Conservation (phyloP, 1,140 invertebrate genomes). For the Dinothrombium tinctorium region DNA sequence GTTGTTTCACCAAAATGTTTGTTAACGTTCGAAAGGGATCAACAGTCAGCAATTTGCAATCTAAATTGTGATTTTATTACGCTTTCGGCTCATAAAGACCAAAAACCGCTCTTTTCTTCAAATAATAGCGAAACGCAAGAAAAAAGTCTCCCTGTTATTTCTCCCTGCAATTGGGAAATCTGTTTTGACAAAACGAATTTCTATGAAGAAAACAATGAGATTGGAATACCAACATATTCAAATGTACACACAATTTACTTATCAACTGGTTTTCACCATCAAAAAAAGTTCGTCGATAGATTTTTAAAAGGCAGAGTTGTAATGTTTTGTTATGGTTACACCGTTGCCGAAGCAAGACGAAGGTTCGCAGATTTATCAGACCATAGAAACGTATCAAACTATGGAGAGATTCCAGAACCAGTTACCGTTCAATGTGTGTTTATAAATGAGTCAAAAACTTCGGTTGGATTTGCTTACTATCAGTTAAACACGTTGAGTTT, state of each 20-base stretch:
- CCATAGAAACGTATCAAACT: background rate
- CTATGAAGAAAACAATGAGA: slow-evolving; percentile 2
- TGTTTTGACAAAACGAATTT: slow-evolving; percentile 8
- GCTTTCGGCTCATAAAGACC: background rate
- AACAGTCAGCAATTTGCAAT: slow-evolving; percentile 2
- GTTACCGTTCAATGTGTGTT: slow-evolving; percentile 4
- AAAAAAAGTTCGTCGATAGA: background rate
- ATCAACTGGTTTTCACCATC: background rate
- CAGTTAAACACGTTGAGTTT: slow-evolving; percentile 7
- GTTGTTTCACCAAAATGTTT: slow-evolving; percentile 4
- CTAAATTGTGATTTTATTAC: slow-evolving; percentile 10
- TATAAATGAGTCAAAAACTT: slow-evolving; percentile 2
- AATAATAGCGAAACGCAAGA: background rate
- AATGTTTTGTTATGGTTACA: slow-evolving; percentile 10
- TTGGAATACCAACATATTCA: background rate
- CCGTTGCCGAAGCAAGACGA: slow-evolving; percentile 2
- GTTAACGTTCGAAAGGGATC: slow-evolving; percentile 3
- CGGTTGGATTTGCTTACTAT: slow-evolving; percentile 7
- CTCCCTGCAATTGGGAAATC: slow-evolving; percentile 8
- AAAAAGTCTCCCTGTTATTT: slow-evolving; percentile 2
- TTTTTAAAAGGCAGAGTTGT: slow-evolving; percentile 3
- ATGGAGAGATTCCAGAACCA: slow-evolving; percentile 5
- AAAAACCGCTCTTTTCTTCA: background rate
- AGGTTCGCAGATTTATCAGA: background rate
- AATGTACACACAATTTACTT: slow-evolving; percentile 10